A percentile compares a stretch with the other conserved stretches of the same genome.
Evolutionary conservation across 2,113 vertebrate species (phyloP).

Genomic region (Phalacrocorax aristotelis): DNA sequence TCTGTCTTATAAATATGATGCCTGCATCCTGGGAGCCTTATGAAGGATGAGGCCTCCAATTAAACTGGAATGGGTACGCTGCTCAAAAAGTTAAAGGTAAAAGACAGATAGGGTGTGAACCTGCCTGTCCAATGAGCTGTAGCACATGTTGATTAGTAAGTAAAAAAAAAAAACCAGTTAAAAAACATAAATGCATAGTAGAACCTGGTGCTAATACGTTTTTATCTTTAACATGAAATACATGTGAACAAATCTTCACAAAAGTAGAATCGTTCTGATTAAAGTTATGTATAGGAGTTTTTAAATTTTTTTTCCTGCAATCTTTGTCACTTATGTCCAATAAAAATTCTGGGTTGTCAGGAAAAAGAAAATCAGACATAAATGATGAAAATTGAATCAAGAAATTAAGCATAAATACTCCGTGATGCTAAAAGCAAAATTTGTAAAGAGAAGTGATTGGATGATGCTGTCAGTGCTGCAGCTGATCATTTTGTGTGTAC

Average conservation of each 20-base stretch:
- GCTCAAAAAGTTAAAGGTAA: neutral
- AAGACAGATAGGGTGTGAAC: neutral
- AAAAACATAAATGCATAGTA: neutral
- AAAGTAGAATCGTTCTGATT: neutral
- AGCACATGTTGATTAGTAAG: neutral
- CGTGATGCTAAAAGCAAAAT: neutral
- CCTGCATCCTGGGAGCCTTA: neutral
- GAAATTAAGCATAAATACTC: neutral
- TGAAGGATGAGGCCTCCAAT: neutral
- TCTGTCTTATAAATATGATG: neutral
- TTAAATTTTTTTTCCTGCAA: neutral
- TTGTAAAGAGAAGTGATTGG: neutral
- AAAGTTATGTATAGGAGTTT: neutral
- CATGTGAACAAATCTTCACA: neutral
- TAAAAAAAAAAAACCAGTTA: neutral
- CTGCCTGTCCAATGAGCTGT: neutral
- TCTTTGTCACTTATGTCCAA: neutral
- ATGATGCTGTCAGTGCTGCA: neutral
- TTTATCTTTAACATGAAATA: neutral
- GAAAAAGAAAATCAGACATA: neutral
- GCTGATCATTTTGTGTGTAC: neutral
- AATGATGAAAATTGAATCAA: neutral
- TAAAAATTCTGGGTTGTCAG: neutral
- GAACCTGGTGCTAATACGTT: neutral
- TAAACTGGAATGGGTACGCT: neutral